Conservation (phyloP, 2,113 vertebrate genomes). For the Echinops telfairi region DNA sequence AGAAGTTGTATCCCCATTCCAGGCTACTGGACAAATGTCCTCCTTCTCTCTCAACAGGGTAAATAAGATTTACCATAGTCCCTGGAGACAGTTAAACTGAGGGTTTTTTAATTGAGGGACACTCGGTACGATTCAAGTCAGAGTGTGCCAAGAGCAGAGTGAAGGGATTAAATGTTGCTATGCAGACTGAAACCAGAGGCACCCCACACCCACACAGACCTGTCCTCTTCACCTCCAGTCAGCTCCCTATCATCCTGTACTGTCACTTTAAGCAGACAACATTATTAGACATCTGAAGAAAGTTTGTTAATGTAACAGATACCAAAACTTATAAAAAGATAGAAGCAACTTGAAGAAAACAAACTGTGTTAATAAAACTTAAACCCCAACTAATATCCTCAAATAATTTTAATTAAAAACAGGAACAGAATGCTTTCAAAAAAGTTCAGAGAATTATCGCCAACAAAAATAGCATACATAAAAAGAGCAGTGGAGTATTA, state of each 20-base stretch:
- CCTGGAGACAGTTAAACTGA: background rate
- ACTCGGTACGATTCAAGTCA: background rate
- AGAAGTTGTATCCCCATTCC: background rate
- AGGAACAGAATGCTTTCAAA: conserved; percentile 36
- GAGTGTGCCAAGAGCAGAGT: background rate
- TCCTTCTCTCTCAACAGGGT: background rate
- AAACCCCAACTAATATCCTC: conserved; percentile 43
- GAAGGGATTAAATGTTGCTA: background rate
- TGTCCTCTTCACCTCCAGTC: background rate
- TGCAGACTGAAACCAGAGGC: background rate
- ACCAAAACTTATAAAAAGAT: background rate
- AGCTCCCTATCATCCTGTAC: background rate
- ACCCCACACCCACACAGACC: too few relatives aligned
- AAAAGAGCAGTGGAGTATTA: background rate
- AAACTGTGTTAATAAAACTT: background rate
- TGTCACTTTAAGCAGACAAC: background rate
- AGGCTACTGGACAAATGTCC: background rate
- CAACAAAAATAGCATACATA: background rate
- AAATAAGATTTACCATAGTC: background rate
- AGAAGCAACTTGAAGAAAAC: conserved; percentile 1
- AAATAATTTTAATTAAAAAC: background rate
- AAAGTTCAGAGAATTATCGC: background rate
- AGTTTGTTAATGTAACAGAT: conserved; percentile 14
- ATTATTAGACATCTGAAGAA: background rate
- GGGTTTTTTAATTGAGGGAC: background rate